phyloP scores from a whole-genome alignment of 2,888 invertebrate species.

The Chrysina gloriosa region DNA sequence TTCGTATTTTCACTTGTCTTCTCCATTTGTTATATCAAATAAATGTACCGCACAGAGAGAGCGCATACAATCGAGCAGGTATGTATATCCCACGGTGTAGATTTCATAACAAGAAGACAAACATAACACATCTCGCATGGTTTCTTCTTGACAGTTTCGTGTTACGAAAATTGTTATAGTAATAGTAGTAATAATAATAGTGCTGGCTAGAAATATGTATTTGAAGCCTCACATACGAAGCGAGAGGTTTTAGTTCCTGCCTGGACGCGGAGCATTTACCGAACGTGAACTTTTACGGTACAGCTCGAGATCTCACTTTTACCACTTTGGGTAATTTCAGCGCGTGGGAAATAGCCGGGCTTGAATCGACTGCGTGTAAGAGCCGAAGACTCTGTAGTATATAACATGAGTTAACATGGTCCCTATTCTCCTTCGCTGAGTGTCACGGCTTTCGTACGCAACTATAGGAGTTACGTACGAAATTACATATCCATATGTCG shows the following conservation, averaged over 20 bases:
- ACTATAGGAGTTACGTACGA: no score
- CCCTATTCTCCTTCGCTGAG: not conserved
- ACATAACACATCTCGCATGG: not conserved
- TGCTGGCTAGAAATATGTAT: not conserved
- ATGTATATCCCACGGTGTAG: constrained; percentile 1
- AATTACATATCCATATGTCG: no score
- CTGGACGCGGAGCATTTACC: constrained; percentile 7
- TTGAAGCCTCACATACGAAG: not conserved
- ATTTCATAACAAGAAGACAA: constrained; percentile 13
- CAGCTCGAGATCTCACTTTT: constrained; percentile 22
- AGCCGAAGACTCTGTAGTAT: not conserved
- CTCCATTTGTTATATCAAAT: not conserved
- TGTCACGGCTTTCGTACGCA: no score
- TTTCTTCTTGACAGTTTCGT: constrained; percentile 14
- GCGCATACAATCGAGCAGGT: not conserved
- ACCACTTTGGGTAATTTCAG: constrained; percentile 35
- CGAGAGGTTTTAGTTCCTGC: constrained; percentile 3
- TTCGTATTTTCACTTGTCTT: not conserved
- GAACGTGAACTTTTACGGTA: constrained; percentile 31
- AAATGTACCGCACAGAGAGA: not conserved
- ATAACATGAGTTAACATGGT: not conserved
- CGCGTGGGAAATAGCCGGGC: constrained; percentile 41
- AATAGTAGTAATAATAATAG: constrained; percentile 19
- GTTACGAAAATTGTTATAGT: constrained; percentile 23
- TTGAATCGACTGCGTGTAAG: constrained; percentile 13